Evolutionary conservation across 2,113 vertebrate genomes (phyloP).

Genomic region (Epinephelus lanceolatus): DNA sequence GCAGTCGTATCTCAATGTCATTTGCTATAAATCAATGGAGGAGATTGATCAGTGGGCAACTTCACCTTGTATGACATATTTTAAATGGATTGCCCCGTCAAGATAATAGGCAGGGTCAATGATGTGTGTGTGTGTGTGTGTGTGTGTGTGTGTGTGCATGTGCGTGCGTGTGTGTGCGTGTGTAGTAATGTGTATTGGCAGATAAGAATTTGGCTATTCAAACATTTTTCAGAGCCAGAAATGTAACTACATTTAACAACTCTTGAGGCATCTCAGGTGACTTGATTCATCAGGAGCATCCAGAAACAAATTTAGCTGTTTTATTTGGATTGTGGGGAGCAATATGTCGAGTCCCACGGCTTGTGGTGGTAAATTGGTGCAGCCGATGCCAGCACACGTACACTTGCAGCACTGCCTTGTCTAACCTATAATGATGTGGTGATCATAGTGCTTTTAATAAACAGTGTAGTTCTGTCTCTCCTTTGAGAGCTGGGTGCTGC

Average conservation of each 20-base stretch:
- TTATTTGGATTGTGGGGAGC: slow-evolving; percentile 7
- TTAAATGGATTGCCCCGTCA: slow-evolving; percentile 55
- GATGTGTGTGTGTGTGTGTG: neutral
- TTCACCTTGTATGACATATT: slow-evolving; percentile 64
- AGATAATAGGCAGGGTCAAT: slow-evolving; percentile 34
- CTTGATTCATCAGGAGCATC: slow-evolving; percentile 23
- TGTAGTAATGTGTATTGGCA: neutral
- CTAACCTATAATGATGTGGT: slow-evolving; percentile 23
- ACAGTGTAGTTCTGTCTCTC: neutral
- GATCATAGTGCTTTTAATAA: slow-evolving; percentile 23
- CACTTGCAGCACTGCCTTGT: neutral
- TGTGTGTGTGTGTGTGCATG: neutral
- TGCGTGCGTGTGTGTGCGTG: neutral
- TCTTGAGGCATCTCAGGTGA: neutral
- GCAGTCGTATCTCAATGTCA: slow-evolving; percentile 46
- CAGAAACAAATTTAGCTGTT: neutral
- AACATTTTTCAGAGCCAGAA: slow-evolving; percentile 32
- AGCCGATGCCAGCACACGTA: slow-evolving; percentile 12
- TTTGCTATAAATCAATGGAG: slow-evolving; percentile 53
- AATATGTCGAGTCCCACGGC: neutral
- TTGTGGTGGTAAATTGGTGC: slow-evolving; percentile 20
- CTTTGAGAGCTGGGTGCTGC: neutral
- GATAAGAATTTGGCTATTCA: slow-evolving; percentile 28
- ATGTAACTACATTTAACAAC: slow-evolving; percentile 14
- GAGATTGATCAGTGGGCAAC: slow-evolving; percentile 53